Evolutionary conservation across 2,113 vertebrate species (phyloP).

Genomic region (Grammomys surdaster): DNA sequence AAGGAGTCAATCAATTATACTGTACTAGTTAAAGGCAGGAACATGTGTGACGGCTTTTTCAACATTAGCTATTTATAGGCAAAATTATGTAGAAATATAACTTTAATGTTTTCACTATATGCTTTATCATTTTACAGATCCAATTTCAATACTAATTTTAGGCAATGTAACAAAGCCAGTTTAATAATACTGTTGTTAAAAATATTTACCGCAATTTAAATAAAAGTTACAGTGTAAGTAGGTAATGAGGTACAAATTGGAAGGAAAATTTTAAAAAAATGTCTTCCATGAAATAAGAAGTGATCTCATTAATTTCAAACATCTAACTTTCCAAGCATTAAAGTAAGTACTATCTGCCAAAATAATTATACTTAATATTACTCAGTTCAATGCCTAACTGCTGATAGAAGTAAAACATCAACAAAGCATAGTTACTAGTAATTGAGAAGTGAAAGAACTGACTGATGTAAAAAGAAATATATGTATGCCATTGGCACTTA

Average conservation of each 20-base stretch:
- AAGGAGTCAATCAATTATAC: not conserved
- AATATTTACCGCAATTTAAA: constrained; percentile 36
- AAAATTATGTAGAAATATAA: constrained; percentile 50
- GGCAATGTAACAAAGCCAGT: constrained; percentile 25
- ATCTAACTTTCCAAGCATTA: constrained; percentile 31
- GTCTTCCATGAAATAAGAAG: constrained; percentile 44
- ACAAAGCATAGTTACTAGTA: constrained; percentile 34
- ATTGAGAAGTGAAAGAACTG: constrained; percentile 44
- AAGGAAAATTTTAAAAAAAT: constrained; percentile 61
- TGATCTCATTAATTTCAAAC: constrained; percentile 56
- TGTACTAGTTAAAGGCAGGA: not conserved
- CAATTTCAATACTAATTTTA: constrained; percentile 33
- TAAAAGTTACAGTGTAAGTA: constrained; percentile 68
- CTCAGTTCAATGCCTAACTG: constrained; percentile 22
- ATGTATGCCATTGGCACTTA: not conserved
- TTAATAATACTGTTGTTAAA: constrained; percentile 47
- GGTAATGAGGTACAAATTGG: constrained; percentile 61
- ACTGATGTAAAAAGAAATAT: constrained; percentile 16
- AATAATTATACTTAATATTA: constrained; percentile 32
- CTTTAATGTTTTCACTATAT: not conserved
- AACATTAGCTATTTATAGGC: not conserved
- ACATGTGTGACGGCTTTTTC: not conserved
- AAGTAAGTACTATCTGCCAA: constrained; percentile 30
- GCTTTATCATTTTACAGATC: constrained; percentile 34
- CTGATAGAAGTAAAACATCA: not conserved